These are phyloP conservation scores for Drosophila quadrilineata DNA, from an alignment of 1,140 invertebrate genomes.

Conservation along the genomic window DNA sequence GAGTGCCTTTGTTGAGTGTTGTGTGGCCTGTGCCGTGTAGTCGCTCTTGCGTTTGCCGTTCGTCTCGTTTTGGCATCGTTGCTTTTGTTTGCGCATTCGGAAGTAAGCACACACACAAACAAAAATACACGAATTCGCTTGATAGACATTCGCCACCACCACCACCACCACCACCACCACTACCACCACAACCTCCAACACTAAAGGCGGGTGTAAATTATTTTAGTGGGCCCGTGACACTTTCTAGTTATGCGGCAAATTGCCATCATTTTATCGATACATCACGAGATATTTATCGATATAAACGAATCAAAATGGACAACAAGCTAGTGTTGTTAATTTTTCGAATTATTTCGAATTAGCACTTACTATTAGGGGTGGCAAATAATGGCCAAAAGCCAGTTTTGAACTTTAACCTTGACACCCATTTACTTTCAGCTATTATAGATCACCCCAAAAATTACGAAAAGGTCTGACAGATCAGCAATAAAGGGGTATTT, in stretches of 20 bases:
- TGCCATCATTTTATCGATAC: neutral
- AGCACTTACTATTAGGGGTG: neutral
- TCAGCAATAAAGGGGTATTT: too few species aligned
- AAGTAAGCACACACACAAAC: conserved; percentile 31
- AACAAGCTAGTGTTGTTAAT: neutral
- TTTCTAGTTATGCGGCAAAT: too few species aligned
- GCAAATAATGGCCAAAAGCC: neutral
- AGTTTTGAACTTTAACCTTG: neutral
- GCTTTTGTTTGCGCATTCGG: conserved; percentile 64
- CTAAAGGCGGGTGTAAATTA: conserved; percentile 50
- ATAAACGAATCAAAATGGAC: conserved; percentile 12
- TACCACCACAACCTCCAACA: conserved; percentile 6
- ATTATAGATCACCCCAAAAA: neutral
- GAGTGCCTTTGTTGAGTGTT: conserved; percentile 22
- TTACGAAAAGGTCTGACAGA: too few species aligned
- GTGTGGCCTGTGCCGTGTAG: conserved; percentile 13
- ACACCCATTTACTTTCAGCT: too few species aligned
- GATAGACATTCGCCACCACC: conserved; percentile 28
- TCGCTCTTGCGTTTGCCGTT: conserved; percentile 17
- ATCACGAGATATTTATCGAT: conserved; percentile 30
- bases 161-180: conserved; percentile 20
- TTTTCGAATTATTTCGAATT: conserved; percentile 8
- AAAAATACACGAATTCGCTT: conserved; percentile 18
- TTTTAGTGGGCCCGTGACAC: conserved; percentile 20
- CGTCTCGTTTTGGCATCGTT: conserved; percentile 45